Percentiles rank a stretch among this genome's conserved stretches.
These are phyloP conservation scores for Neostethus bicornis DNA, from an alignment of 2,797 vertebrate genomes.

Conservation along the genomic window DNA sequence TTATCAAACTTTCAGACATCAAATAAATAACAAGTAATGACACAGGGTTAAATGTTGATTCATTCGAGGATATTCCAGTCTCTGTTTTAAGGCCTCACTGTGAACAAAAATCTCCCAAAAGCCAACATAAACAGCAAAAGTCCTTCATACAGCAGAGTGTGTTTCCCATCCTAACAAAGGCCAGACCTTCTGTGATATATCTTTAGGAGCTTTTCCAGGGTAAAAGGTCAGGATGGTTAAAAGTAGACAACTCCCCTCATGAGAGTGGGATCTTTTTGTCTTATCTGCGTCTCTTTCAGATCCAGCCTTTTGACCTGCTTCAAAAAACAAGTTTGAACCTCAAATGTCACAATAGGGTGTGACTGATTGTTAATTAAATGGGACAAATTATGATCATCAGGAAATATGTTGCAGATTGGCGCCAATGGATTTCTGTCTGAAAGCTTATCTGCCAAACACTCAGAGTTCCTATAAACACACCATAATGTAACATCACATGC, in stretches of 20 bases:
- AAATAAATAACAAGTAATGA: too few relatives aligned
- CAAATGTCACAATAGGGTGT: too few relatives aligned
- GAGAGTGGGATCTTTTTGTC: conserved; percentile 29
- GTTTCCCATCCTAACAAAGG: conserved; percentile 65
- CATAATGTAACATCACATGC: too few relatives aligned
- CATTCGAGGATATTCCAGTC: conserved; percentile 6
- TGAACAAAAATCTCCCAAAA: conserved; percentile 34
- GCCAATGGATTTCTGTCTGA: too few relatives aligned
- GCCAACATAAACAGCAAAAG: conserved; percentile 61
- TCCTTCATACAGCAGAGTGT: conserved; percentile 23
- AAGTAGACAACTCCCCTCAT: conserved; percentile 30
- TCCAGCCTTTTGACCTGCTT: conserved; percentile 35
- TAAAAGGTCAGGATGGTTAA: conserved; percentile 63
- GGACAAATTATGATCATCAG: too few relatives aligned
- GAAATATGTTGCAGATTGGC: too few relatives aligned
- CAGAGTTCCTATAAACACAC: too few relatives aligned
- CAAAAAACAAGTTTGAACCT: conserved; percentile 44
- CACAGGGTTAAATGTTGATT: not conserved
- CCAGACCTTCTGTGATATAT: conserved; percentile 73
- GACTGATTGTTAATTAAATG: too few relatives aligned
- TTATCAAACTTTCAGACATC: conserved; percentile 10
- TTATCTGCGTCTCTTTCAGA: conserved; percentile 39
- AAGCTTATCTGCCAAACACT: too few relatives aligned
- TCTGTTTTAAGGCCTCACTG: conserved; percentile 14
- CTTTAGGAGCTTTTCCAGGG: conserved; percentile 53